These are phyloP conservation scores for Leptodactylus fallax DNA, from an alignment of 2,797 vertebrate genomes.

Conservation along the genomic window DNA sequence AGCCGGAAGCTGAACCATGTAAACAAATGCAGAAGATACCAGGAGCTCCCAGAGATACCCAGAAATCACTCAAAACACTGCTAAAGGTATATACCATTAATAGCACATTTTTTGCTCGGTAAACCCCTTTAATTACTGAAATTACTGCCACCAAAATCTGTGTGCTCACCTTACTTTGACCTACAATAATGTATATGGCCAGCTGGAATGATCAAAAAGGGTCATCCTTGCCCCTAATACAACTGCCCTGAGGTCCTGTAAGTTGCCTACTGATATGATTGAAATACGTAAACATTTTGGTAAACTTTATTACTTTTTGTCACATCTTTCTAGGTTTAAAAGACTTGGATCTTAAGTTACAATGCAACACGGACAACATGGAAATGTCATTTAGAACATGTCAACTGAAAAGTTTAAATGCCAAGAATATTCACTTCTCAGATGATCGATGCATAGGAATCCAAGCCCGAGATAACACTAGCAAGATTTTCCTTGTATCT, in stretches of 20 bases:
- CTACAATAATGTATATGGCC: background rate
- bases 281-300: background rate
- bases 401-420: constrained; percentile 33
- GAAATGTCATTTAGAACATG: constrained; percentile 31
- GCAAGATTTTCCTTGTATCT: background rate
- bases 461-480: background rate
- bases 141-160: no score
- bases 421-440: constrained; percentile 7
- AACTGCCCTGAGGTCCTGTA: no score
- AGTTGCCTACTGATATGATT: no score
- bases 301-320: background rate
- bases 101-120: no score
- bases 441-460: background rate
- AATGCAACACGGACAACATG: constrained; percentile 8
- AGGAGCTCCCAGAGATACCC: no score
- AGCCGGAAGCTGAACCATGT: no score
- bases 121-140: no score
- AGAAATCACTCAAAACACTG: no score
- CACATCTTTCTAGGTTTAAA: constrained; percentile 9
- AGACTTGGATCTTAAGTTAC: constrained; percentile 24
- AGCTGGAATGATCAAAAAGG: background rate
- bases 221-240: background rate
- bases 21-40: no score
- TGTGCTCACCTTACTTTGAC: no score
- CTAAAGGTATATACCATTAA: no score